Base-by-base conservation (phyloP, 2,888 invertebrate species). In the Luffia ferchaultella region DNA sequence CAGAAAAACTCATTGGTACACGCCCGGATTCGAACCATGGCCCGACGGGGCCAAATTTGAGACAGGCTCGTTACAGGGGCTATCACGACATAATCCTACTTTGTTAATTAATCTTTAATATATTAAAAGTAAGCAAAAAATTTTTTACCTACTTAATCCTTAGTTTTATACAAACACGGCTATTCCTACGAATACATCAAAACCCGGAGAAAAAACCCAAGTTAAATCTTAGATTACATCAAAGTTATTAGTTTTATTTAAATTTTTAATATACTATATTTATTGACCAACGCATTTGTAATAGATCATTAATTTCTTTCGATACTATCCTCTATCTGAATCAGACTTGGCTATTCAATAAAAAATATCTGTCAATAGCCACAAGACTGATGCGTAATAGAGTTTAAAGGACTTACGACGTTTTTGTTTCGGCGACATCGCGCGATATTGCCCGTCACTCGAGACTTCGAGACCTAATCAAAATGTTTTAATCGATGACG, bases 391-490 rank as follows among this genome's bases (percentile, higher is more conserved):
- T 12, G 12, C 30, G 30, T 18, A 7, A 2, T 42, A 42, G 18
- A 40, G 42, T 5, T 42, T 48, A 19, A 12, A 18, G 75, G 68
- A 66, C 66, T 75, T 76, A 73, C 60, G 74, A 67, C 75, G 65
- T 78, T 77, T 71, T 60, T 64, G 65, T 63, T 60, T 65, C 68
- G 65, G 66, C 64, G 68, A 59, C 67, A 68, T 71, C 74, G 72
- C 73, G 78, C 76, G 76, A 77, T 79, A 77, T 79, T 73, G 73
- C 72, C 72, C 73, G 74, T 79, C 76, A 78, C 77, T 78, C 78
- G 80, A 82, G 78, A 80, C 79, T 78, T 78, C 78, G 80, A 82
- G 78, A 80, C 79, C 79, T 80, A 80, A 80, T 82, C 80, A 82
- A 82, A 82, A 80, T 82, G 80, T 80, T 82, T 80, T 80, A 79